Evolutionary conservation across 2,797 vertebrate genomes (phyloP).

Genomic region (Etheostoma perlongum): DNA sequence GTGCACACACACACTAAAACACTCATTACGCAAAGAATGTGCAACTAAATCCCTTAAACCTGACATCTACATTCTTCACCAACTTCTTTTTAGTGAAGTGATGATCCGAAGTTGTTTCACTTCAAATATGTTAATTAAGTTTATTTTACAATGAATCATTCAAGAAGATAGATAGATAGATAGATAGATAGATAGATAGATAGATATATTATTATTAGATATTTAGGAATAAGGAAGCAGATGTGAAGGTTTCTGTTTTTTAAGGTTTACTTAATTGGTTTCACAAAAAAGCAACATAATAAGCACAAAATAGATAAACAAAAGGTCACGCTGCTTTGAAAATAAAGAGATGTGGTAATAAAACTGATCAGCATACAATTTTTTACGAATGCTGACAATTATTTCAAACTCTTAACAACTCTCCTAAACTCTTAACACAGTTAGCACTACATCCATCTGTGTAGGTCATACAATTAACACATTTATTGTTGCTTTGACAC

Average conservation of each 20-base stretch:
- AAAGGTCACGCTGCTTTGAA: too few relatives aligned
- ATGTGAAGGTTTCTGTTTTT: background rate
- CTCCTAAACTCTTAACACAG: too few relatives aligned
- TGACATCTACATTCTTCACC: background rate
- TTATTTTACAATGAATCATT: background rate
- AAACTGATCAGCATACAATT: background rate
- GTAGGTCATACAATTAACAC: too few relatives aligned
- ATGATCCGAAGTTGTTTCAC: slow-evolving; percentile 1
- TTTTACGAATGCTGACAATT: too few relatives aligned
- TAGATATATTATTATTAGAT: too few relatives aligned
- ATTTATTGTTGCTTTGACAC: too few relatives aligned
- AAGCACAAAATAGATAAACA: background rate
- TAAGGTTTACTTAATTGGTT: background rate
- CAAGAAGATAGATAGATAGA: too few relatives aligned
- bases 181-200: too few relatives aligned
- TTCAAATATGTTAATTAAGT: background rate
- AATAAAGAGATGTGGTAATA: too few relatives aligned
- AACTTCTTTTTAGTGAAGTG: background rate
- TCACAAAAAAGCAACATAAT: slow-evolving; percentile 5
- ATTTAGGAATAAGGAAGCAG: background rate
- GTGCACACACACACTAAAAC: background rate
- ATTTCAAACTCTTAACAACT: too few relatives aligned
- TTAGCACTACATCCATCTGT: too few relatives aligned
- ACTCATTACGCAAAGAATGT: slow-evolving; percentile 4
- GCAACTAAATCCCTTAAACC: slow-evolving; percentile 6